phyloP scores from a whole-genome alignment of 2,797 vertebrate species.

The Sciaenops ocellatus region DNA sequence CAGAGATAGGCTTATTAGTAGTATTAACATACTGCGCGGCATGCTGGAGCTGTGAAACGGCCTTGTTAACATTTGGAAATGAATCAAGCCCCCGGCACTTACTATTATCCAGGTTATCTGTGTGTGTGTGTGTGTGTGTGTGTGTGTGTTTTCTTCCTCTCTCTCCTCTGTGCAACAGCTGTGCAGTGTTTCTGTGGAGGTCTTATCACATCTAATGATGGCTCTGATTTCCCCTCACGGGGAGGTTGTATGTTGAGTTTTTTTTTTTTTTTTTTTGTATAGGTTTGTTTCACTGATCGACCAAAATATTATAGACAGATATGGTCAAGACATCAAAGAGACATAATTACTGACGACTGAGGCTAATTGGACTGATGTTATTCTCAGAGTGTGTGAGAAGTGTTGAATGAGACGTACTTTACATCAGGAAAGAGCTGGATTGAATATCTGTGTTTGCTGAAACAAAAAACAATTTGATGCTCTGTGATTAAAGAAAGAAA shows the following conservation, averaged over 20 bases:
- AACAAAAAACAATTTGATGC: constrained; percentile 23
- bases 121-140: not conserved
- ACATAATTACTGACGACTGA: constrained; percentile 22
- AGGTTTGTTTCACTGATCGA: constrained; percentile 59
- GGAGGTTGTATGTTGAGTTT: constrained; percentile 4
- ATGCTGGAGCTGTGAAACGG: constrained; percentile 73
- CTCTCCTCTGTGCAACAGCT: constrained; percentile 69
- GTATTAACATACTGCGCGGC: constrained; percentile 75
- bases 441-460: not conserved
- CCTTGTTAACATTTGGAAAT: constrained; percentile 84
- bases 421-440: not conserved
- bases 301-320: constrained; percentile 46
- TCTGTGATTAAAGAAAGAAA: constrained; percentile 12
- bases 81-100: constrained; percentile 77
- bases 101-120: constrained; percentile 77
- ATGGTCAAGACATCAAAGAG: constrained; percentile 47
- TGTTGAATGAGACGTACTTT: constrained; percentile 33
- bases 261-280: constrained; percentile 9
- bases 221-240: constrained; percentile 63
- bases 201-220: constrained; percentile 73
- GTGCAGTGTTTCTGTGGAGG: constrained; percentile 66
- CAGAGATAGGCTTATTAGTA: constrained; percentile 81
- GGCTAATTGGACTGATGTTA: constrained; percentile 6
- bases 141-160: constrained; percentile 16
- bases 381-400: constrained; percentile 17